Conservation (phyloP, 2,888 invertebrate genomes). For the Nasonia oneida region DNA sequence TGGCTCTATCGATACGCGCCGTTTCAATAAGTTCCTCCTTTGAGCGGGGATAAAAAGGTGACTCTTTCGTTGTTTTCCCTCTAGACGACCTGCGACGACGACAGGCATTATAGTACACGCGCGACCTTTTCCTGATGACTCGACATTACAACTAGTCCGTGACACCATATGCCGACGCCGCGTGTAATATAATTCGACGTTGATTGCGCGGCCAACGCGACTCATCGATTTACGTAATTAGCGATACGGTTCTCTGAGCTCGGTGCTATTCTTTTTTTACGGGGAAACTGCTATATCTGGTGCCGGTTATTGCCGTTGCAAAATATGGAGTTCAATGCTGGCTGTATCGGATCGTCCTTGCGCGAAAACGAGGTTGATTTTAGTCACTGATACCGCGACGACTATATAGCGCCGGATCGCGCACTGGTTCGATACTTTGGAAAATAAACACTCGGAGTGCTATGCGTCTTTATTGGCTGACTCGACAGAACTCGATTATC, state of each 20-base stretch:
- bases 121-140: constrained; percentile 50
- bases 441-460: not conserved
- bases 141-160: constrained; percentile 53
- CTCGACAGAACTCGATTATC: not conserved
- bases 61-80: constrained; percentile 40
- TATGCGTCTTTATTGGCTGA: not conserved
- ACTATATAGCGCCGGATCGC: not conserved
- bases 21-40: constrained; percentile 58
- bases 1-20: constrained; percentile 59
- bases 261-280: not conserved
- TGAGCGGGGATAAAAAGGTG: constrained; percentile 49
- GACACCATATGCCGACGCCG: constrained; percentile 43
- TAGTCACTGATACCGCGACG: not conserved
- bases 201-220: constrained; percentile 35
- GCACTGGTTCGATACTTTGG: not conserved
- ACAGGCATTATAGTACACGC: not conserved
- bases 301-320: constrained; percentile 1
- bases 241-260: not conserved
- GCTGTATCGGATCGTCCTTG: constrained; percentile 24
- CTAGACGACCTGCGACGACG: not conserved
- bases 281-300: not conserved
- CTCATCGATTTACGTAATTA: constrained; percentile 50
- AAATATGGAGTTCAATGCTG: constrained; percentile 21
- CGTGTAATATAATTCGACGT: constrained; percentile 36
- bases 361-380: constrained; percentile 2